Percentiles rank a stretch among this genome's conserved stretches.
phyloP scores from a whole-genome alignment of 2,113 vertebrate genomes.

The Psittacula cyanocephala region DNA sequence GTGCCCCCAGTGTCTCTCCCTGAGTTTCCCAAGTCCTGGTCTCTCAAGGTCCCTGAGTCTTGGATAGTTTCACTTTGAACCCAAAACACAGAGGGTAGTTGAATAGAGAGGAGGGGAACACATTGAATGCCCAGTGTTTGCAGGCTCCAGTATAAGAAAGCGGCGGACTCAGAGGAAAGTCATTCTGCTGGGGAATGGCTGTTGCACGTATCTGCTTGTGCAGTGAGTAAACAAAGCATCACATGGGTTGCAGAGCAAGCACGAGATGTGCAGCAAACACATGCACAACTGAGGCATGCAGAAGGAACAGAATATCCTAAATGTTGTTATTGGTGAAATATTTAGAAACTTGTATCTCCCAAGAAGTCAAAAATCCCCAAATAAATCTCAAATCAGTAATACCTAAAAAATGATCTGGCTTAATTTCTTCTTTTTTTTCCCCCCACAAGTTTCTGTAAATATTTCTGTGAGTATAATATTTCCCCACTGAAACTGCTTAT shows the following conservation, averaged over 20 bases:
- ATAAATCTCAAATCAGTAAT: neutral
- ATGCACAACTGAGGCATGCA: neutral
- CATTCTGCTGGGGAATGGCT: neutral
- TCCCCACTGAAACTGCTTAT: neutral
- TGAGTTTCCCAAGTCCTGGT: slow-evolving; percentile 35
- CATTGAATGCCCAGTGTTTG: neutral
- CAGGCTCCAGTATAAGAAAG: neutral
- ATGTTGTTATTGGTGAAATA: neutral
- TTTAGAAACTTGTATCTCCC: neutral
- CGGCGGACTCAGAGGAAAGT: neutral
- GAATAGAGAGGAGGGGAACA: slow-evolving; percentile 6
- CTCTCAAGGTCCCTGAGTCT: slow-evolving; percentile 19
- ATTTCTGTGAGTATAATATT: neutral
- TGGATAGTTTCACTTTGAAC: slow-evolving; percentile 72
- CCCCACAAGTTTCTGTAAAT: neutral
- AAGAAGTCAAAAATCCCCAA: neutral
- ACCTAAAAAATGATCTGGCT: neutral
- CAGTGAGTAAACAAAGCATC: slow-evolving; percentile 31
- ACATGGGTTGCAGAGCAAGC: neutral
- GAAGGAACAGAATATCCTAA: neutral
- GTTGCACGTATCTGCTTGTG: neutral
- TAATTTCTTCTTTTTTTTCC: neutral
- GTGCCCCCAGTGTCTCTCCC: slow-evolving; percentile 52
- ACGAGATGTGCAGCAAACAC: neutral
- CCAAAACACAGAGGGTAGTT: slow-evolving; percentile 50